Percentiles rank a stretch among this genome's conserved stretches.
phyloP scores from a whole-genome alignment of 1,140 invertebrate species.

The Monochamus saltuarius region DNA sequence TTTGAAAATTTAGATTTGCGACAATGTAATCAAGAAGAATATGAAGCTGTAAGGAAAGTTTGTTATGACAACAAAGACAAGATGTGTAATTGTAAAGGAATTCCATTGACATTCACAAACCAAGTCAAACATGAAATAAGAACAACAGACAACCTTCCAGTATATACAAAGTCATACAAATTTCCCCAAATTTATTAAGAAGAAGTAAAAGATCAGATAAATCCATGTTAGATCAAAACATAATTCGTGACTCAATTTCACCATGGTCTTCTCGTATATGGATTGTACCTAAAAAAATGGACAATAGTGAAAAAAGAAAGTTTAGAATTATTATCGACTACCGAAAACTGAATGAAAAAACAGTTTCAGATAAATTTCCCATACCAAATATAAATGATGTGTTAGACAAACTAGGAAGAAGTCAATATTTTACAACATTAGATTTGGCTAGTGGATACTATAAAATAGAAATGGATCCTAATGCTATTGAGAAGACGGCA shows the following conservation, averaged over 20 bases:
- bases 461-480: too few relatives aligned
- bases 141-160: slow-evolving; percentile 4
- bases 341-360: neutral
- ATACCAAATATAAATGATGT: neutral
- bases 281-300: too few relatives aligned
- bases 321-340: too few relatives aligned
- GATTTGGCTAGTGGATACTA: neutral
- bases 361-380: too few relatives aligned
- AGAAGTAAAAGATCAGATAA: slow-evolving; percentile 4
- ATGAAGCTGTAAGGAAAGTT: slow-evolving; percentile 11
- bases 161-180: slow-evolving; percentile 12
- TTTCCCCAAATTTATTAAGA: slow-evolving; percentile 4
- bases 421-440: slow-evolving; percentile 2
- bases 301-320: too few relatives aligned
- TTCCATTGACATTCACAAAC: slow-evolving; percentile 18
- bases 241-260: neutral
- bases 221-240: neutral
- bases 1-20: slow-evolving; percentile 9
- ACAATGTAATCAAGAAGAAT: slow-evolving; percentile 23
- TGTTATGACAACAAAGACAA: slow-evolving; percentile 16
- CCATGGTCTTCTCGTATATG: too few relatives aligned
- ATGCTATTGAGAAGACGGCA: too few relatives aligned
- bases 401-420: slow-evolving; percentile 8
- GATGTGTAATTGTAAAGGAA: slow-evolving; percentile 17
- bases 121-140: slow-evolving; percentile 19